Conservation (phyloP, 2,113 vertebrate species). For the Sander lucioperca region DNA sequence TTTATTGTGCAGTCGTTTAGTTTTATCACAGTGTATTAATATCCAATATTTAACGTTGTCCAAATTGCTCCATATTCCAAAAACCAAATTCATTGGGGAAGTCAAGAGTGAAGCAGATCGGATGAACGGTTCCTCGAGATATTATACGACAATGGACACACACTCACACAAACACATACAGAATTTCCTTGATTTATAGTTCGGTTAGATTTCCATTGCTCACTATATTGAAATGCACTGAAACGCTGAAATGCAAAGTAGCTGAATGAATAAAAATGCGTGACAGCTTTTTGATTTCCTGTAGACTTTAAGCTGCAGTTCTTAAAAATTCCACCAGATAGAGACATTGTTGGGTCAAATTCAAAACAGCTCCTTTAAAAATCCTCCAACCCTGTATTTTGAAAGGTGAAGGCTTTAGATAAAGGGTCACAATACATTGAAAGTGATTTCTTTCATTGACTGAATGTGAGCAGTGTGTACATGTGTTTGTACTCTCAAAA, state of each 20-base stretch:
- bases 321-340: constrained; percentile 52
- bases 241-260: constrained; percentile 4
- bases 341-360: constrained; percentile 64
- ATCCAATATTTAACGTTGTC: too few relatives aligned
- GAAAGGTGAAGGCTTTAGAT: neutral
- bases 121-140: too few relatives aligned
- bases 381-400: neutral
- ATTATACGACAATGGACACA: too few relatives aligned
- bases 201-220: neutral
- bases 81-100: too few relatives aligned
- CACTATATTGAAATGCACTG: neutral
- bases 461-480: neutral
- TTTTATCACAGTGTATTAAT: too few relatives aligned
- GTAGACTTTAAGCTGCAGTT: constrained; percentile 47
- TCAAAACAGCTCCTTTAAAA: constrained; percentile 4
- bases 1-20: too few relatives aligned
- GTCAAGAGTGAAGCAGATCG: too few relatives aligned
- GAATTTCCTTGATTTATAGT: too few relatives aligned
- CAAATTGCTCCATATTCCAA: too few relatives aligned
- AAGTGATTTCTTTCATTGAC: neutral
- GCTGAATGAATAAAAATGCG: constrained; percentile 1
- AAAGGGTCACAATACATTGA: neutral
- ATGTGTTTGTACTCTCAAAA: neutral
- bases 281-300: constrained; percentile 2
- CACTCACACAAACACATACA: too few relatives aligned